Percentiles rank a stretch among this genome's conserved stretches.
Conservation (phyloP, 35 echinoderm and acorn worm genomes). For the Strongylocentrotus purpuratus region DNA sequence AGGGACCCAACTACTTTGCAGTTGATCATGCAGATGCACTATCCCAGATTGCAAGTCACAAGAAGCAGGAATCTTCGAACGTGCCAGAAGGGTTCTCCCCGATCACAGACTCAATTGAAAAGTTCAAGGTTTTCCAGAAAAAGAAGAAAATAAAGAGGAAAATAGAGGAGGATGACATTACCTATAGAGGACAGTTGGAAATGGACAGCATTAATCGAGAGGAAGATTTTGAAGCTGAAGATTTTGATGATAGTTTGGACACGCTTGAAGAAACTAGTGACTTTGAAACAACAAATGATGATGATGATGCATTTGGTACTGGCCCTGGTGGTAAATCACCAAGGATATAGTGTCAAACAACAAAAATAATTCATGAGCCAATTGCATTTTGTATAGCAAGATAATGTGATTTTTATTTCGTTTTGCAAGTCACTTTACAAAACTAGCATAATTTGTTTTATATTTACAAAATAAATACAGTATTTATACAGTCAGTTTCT, state of each 20-base stretch:
- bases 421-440: no score
- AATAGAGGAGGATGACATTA: constrained; percentile 4
- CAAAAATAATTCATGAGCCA: no score
- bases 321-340: not conserved
- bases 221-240: not conserved
- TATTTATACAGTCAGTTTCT: no score
- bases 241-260: not conserved
- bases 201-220: not conserved
- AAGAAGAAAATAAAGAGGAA: constrained; percentile 51
- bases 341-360: no score
- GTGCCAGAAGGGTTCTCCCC: not conserved
- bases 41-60: not conserved
- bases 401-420: no score
- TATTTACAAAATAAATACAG: no score
- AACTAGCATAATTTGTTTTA: no score
- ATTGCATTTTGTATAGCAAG: no score
- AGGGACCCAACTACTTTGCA: constrained; percentile 53
- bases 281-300: constrained; percentile 22
- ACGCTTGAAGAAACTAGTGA: no score
- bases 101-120: constrained; percentile 23
- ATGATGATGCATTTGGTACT: no score
- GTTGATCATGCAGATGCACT: constrained; percentile 58
- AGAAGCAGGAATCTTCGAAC: not conserved
- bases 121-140: constrained; percentile 55
- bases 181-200: constrained; percentile 58